These are phyloP conservation scores for Pyrochroa serraticornis DNA, from an alignment of 2,888 invertebrate species.

Conservation along the genomic window DNA sequence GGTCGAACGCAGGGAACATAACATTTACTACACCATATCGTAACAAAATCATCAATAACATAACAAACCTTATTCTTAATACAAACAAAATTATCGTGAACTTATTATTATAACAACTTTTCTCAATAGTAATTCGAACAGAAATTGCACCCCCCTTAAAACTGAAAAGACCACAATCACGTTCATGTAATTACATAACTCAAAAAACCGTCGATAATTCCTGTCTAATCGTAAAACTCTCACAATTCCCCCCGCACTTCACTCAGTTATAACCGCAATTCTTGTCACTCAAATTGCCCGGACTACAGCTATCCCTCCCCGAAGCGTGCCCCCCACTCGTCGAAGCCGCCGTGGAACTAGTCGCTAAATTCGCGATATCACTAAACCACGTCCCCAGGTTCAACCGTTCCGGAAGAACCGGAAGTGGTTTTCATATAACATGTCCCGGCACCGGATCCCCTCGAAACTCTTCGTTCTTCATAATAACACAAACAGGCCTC, in stretches of 20 bases:
- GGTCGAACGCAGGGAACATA: too few relatives aligned
- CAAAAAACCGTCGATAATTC: too few relatives aligned
- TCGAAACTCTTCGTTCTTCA: slow-evolving; percentile 65
- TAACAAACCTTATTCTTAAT: too few relatives aligned
- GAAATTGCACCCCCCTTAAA: too few relatives aligned
- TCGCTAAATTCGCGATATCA: slow-evolving; percentile 56
- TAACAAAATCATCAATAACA: too few relatives aligned
- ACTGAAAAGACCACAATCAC: too few relatives aligned
- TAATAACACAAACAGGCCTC: slow-evolving; percentile 68
- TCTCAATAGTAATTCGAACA: too few relatives aligned
- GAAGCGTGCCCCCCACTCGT: slow-evolving; percentile 32
- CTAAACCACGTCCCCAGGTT: slow-evolving; percentile 61
- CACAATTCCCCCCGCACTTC: background rate
- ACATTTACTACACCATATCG: too few relatives aligned
- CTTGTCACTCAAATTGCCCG: slow-evolving; percentile 45
- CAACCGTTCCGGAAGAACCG: slow-evolving; percentile 77
- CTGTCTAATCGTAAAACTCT: too few relatives aligned
- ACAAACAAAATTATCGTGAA: too few relatives aligned
- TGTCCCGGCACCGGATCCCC: slow-evolving; percentile 63
- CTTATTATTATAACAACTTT: too few relatives aligned
- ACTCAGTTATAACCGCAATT: slow-evolving; percentile 29
- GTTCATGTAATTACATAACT: too few relatives aligned
- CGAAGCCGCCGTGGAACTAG: slow-evolving; percentile 47
- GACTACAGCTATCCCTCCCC: slow-evolving; percentile 51
- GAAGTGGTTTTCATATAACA: slow-evolving; percentile 85